Percentiles rank a stretch among this genome's conserved stretches.
Evolutionary conservation across 1,140 invertebrate genomes (phyloP).

Genomic region (Acromyrmex heyeri): DNA sequence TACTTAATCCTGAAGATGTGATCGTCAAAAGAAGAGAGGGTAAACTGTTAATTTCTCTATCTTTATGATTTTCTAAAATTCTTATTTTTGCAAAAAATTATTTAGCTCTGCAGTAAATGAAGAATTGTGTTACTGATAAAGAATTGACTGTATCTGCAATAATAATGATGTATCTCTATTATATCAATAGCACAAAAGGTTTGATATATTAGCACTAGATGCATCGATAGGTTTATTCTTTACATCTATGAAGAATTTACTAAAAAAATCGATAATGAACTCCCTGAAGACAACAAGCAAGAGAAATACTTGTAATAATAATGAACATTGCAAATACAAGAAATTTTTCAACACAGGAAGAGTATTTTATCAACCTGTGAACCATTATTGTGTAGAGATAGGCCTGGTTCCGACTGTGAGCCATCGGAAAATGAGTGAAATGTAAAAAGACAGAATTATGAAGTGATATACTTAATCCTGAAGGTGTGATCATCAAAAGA

Average conservation of each 20-base stretch:
- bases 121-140: background rate
- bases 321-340: background rate
- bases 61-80: conserved; percentile 16
- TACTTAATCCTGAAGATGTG: conserved; percentile 75
- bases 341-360: background rate
- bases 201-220: background rate
- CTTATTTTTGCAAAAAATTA: conserved; percentile 14
- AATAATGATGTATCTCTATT: background rate
- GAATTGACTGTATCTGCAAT: background rate
- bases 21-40: conserved; percentile 75
- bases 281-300: background rate
- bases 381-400: background rate
- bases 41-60: conserved; percentile 67
- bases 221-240: background rate
- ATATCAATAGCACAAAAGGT: background rate
- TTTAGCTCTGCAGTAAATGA: background rate
- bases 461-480: conserved; percentile 71
- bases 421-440: too few species aligned
- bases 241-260: background rate
- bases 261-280: background rate
- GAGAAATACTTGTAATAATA: background rate
- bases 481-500: conserved; percentile 75
- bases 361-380: background rate
- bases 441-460: conserved; percentile 17
- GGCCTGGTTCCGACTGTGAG: too few species aligned